A percentile compares a stretch with the other conserved stretches of the same genome.
phyloP scores from a whole-genome alignment of 2,797 vertebrate genomes.

The Erethizon dorsatum region DNA sequence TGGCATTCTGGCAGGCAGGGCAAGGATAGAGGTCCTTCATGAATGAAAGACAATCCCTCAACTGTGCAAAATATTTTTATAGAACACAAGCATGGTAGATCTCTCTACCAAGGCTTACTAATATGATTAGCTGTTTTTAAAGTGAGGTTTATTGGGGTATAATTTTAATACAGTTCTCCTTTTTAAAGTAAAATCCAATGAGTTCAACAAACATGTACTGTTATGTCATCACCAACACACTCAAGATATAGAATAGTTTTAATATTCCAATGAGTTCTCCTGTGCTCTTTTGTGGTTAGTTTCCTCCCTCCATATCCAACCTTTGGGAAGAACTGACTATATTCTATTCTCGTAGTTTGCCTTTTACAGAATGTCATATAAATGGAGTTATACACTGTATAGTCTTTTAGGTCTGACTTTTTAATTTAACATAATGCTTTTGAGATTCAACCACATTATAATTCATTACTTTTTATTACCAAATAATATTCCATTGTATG shows the following conservation, averaged over 20 bases:
- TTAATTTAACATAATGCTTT: background rate
- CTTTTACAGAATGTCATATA: background rate
- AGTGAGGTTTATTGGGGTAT: slow-evolving; percentile 9
- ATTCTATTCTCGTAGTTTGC: background rate
- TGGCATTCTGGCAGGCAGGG: background rate
- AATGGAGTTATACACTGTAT: background rate
- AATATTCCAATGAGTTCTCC: slow-evolving; percentile 17
- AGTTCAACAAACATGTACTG: background rate
- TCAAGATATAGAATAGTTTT: slow-evolving; percentile 42
- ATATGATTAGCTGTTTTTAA: background rate
- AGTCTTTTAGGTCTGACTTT: background rate
- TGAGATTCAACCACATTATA: background rate
- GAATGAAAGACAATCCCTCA: background rate
- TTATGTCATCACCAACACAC: background rate
- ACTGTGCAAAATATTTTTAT: background rate
- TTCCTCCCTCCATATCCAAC: background rate
- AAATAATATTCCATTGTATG: background rate
- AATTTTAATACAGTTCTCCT: slow-evolving; percentile 39
- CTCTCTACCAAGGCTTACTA: background rate
- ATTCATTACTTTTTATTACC: slow-evolving; percentile 26
- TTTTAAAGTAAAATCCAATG: slow-evolving; percentile 2
- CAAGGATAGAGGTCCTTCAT: background rate
- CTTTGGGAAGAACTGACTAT: background rate
- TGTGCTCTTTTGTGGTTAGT: background rate
- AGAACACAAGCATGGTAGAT: background rate